Base-by-base conservation (phyloP, 2,797 vertebrate genomes). In the Crocodylus rhombifer region DNA sequence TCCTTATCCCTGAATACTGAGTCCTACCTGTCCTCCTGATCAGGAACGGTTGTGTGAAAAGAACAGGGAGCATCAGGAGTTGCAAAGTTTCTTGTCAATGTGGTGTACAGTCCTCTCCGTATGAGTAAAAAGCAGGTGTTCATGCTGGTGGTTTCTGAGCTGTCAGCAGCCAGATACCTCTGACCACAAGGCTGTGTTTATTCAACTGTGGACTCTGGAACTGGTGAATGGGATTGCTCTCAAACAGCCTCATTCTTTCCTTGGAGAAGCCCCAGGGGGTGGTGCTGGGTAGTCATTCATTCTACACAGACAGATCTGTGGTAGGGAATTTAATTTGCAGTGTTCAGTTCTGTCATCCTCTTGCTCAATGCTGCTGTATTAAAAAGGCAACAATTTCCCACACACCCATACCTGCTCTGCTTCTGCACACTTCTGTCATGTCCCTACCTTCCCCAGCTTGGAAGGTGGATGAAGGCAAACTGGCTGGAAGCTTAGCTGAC, bases 391-490 rank as follows among this genome's bases (percentile, higher is more conserved):
- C 73, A 74, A 87, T 88, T 92, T 84, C 76, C 78, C 56, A 82
- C 87, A 69, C 60, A 93, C 82, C 80, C 5, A 25, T 82, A 87
- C 80, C 51, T 3, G 3, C 87, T 89, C 78, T 87, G 1, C 76
- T 82, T 64, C 82, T 89, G 78, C 1, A 1, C 76, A 91, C 82
- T 78, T 87, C 63, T 95, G 18, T 86, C 42, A 15, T 61, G 76
- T 86, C 92, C 62, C 64, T 88, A 74, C 90, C 83, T 83, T 80
- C 87, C 92, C 73, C 69, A 30, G 26, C 17, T 25, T n/a, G 25
- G 80, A 64, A 69, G 80, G 63, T 92, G 42, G 92, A 81, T 95
- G 93, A 90, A 90, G 90, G 86, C 76, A 55, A 91, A 60, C 82
- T 76, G 7, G 0, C 0, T 69, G 42, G 83, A 91, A 65, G 73